phyloP scores from a whole-genome alignment of 2,113 vertebrate genomes.

The Marmota monax region DNA sequence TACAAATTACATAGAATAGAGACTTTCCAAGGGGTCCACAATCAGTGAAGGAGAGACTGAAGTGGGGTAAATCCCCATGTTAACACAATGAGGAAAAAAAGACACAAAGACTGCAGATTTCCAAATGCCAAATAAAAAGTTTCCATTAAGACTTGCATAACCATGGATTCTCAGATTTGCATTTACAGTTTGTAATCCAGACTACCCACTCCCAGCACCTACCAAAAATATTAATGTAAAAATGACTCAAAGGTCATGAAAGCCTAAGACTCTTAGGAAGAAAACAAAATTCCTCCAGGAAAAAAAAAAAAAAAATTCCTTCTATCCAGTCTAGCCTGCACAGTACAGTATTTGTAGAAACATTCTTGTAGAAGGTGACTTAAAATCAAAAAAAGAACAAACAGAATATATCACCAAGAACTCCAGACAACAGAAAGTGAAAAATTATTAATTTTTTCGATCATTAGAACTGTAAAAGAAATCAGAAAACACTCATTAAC shows the following conservation, averaged over 20 bases:
- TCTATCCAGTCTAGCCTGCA: not conserved
- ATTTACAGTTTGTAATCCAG: not conserved
- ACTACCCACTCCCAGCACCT: not conserved
- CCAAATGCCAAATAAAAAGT: not conserved
- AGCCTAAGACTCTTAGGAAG: not conserved
- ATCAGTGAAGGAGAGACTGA: not conserved
- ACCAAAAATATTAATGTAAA: slow-evolving; percentile 18
- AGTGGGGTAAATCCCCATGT: not conserved
- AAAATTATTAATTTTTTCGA: not conserved
- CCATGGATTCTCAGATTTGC: not conserved
- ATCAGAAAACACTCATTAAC: not conserved
- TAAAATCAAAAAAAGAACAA: not conserved
- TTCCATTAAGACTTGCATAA: not conserved
- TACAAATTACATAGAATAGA: not conserved
- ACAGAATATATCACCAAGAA: not conserved
- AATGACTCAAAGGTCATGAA: not conserved
- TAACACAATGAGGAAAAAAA: not conserved
- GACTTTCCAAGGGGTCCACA: not conserved
- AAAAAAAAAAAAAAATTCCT: not conserved
- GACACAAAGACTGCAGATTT: not conserved
- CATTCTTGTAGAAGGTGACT: not conserved
- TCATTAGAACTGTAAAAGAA: not conserved
- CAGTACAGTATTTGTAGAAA: not conserved
- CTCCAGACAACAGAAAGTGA: not conserved
- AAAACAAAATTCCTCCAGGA: not conserved